Evolutionary conservation across 2,113 vertebrate species (phyloP).

Genomic region (Danionella cerebrum): DNA sequence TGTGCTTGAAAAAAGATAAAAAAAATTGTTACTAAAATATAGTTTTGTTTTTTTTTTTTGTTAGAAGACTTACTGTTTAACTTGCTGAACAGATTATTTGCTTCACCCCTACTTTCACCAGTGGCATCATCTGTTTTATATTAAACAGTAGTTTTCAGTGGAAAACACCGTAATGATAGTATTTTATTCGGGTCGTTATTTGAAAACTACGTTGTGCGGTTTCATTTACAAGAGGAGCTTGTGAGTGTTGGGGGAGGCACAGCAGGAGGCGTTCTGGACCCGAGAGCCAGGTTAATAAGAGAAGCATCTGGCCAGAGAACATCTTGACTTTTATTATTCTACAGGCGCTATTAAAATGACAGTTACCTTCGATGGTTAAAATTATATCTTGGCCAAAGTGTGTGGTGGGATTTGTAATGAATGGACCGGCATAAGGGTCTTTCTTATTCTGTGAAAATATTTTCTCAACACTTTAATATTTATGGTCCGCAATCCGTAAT

Average conservation of each 20-base stretch:
- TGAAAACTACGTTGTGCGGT: conserved; percentile 7
- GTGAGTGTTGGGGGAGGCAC: conserved; percentile 10
- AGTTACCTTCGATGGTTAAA: conserved; percentile 18
- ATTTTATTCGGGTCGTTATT: conserved; percentile 25
- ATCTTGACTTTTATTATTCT: conserved; percentile 30
- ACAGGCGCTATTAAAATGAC: conserved; percentile 21
- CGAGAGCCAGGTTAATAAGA: conserved; percentile 22
- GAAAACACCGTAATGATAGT: conserved; percentile 29
- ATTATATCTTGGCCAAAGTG: conserved; percentile 12
- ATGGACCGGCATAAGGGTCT: conserved; percentile 5
- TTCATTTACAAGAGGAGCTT: conserved; percentile 12
- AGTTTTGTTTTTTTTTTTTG: background rate
- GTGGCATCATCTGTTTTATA: background rate
- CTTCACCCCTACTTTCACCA: background rate
- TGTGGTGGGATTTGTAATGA: background rate
- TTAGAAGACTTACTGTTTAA: background rate
- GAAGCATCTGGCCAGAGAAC: conserved; percentile 13
- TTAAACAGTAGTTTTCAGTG: conserved; percentile 18
- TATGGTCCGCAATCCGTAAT: background rate
- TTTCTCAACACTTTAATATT: conserved; percentile 18
- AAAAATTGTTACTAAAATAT: too few relatives aligned
- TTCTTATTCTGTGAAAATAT: conserved; percentile 5
- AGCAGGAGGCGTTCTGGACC: conserved; percentile 15
- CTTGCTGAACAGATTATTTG: background rate
- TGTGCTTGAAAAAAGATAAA: too few relatives aligned